Evolutionary conservation across 2,888 invertebrate species (phyloP), one percentile per base, ranked within the genome.

Genomic region (Ischnus inquisitorius): DNA sequence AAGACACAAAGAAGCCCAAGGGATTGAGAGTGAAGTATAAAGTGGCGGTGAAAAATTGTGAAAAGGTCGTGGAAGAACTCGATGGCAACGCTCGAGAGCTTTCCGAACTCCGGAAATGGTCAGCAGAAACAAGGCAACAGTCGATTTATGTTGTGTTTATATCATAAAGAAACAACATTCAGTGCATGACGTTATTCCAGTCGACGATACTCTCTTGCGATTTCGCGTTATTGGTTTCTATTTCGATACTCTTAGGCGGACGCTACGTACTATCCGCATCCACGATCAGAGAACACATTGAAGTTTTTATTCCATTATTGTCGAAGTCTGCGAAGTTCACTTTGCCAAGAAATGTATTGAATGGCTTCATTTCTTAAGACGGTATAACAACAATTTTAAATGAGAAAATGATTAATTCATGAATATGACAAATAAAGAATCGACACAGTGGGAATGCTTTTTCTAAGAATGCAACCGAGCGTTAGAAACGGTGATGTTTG

Each of bases 1-100:
- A 48, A 75, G 39, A 75, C 64, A 34, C 75, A 25, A 48, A 48
- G 51, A 19, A 51, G 22, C 6, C 22, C 12, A 14, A 10, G 19
- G 5, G 22, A 57, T 46, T n/a, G 34, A 25, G 12, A 12, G 51
- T 8, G 48, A 3, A 2, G 64, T 19, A 48, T 60, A n/a, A 28
- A 48, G 62, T 62, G 62, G 46, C 16, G 74, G 19, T 62, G 48
- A 28, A 74, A 64, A 62, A 60, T 34, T 14, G 46, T 39, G 19
- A 48, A 65, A 48, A 46, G 46, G 46, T 10, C 22, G 14, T 16
- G 5, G 19, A 48, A 12, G 51, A 74, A 62, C 43, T 74, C n/a
- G 8, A 34, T 28, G 51, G 64, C 34, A 74, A 64, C 64, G 48
- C 64, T 75, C 64, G 39, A 64, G 19, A 46, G 75, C 14, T 51